phyloP scores from a whole-genome alignment of 2,888 invertebrate species.

The Melanophora roralis region DNA sequence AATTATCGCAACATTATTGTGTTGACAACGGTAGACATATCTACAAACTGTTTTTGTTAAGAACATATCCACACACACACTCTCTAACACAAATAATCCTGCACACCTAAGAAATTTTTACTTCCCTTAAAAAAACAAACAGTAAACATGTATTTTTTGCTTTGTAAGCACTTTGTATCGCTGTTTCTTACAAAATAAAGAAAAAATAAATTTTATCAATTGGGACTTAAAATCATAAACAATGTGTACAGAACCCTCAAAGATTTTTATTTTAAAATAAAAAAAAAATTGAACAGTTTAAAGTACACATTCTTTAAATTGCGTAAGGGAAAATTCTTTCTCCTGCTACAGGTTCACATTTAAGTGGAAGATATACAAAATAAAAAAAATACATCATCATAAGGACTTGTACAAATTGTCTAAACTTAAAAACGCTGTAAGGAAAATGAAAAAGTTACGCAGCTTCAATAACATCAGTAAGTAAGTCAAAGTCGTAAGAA shows the following conservation, averaged over 20 bases:
- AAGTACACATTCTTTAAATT: neutral
- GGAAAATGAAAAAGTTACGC: neutral
- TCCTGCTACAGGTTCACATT: no score
- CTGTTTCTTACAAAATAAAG: neutral
- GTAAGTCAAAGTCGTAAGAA: neutral
- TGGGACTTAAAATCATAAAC: neutral
- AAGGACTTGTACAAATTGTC: constrained; percentile 28
- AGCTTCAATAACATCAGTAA: neutral
- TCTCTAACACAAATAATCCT: neutral
- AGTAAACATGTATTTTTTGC: neutral
- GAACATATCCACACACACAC: no score
- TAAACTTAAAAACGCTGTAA: neutral
- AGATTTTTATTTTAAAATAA: neutral
- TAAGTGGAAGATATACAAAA: neutral
- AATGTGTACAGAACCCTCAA: neutral
- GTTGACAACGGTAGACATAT: no score
- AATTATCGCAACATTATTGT: no score
- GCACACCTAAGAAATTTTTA: neutral
- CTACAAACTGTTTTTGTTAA: neutral
- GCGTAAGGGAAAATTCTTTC: no score
- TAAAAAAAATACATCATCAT: neutral
- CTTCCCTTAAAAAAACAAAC: neutral
- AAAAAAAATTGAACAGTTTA: constrained; percentile 1
- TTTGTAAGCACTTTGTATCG: neutral
- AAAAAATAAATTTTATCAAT: neutral